These are phyloP conservation scores for Cataglyphis albicans DNA, from an alignment of 2,888 invertebrate genomes.

Conservation along the genomic window DNA sequence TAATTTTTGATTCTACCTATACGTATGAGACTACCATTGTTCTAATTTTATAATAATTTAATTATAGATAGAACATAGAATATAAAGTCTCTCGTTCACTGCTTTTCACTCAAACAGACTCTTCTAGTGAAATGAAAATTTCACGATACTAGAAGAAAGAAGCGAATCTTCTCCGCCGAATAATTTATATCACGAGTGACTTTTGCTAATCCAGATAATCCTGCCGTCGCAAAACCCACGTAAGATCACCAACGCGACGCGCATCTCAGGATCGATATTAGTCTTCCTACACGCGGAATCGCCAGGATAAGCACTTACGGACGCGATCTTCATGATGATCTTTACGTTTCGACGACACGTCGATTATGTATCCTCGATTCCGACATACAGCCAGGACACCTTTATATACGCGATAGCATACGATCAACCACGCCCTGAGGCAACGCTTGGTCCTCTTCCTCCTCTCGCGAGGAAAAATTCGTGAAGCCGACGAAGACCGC, in stretches of 20 bases:
- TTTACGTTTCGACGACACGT: conserved; percentile 26
- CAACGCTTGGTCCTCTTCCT: conserved; percentile 10
- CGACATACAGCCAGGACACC: conserved; percentile 13
- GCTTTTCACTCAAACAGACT: neutral
- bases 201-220: neutral
- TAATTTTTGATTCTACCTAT: neutral
- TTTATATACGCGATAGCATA: conserved; percentile 74
- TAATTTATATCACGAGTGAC: neutral
- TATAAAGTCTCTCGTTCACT: neutral
- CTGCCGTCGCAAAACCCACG: neutral
- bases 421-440: conserved; percentile 72
- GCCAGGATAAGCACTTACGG: conserved; percentile 69
- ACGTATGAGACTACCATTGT: neutral
- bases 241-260: neutral
- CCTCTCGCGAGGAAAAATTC: conserved; percentile 23
- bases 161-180: neutral
- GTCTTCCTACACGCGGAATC: conserved; percentile 8
- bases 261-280: neutral
- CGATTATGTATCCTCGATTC: conserved; percentile 37
- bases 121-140: neutral
- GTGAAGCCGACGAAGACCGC: neutral
- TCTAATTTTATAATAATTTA: neutral
- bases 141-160: neutral
- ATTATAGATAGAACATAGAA: neutral
- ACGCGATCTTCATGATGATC: conserved; percentile 74